Conservation (phyloP, 2,113 vertebrate genomes). For the Zeus faber region DNA sequence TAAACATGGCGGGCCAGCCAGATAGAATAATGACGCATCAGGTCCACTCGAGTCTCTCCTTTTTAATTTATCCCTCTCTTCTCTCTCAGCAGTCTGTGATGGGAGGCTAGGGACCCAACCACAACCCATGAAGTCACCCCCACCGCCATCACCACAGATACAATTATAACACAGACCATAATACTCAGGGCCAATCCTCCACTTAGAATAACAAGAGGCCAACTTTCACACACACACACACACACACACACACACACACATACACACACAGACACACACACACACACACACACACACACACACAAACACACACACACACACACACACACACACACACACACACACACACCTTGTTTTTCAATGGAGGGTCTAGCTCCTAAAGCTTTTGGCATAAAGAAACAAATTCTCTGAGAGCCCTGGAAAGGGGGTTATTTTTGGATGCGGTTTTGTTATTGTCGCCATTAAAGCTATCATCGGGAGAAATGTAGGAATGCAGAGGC, state of each 20-base stretch:
- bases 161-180: slow-evolving; percentile 23
- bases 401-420: slow-evolving; percentile 26
- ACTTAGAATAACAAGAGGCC: slow-evolving; percentile 37
- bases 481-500: slow-evolving; percentile 52
- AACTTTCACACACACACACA: no score
- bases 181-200: slow-evolving; percentile 8
- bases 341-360: slow-evolving; percentile 39
- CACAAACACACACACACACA: no score
- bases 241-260: slow-evolving; percentile 46
- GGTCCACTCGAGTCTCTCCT: slow-evolving; percentile 35
- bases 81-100: neutral
- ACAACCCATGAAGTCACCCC: neutral
- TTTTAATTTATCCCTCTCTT: slow-evolving; percentile 15
- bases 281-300: no score
- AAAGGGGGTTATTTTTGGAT: slow-evolving; percentile 67
- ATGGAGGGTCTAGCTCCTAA: slow-evolving; percentile 27
- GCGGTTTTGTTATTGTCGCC: slow-evolving; percentile 51
- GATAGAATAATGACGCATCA: no score
- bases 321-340: no score
- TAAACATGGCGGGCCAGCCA: no score
- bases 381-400: slow-evolving; percentile 47
- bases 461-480: slow-evolving; percentile 50
- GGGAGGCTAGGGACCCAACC: neutral
- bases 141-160: slow-evolving; percentile 13
- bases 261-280: no score